Conservation (phyloP, 2,888 invertebrate genomes). For the Thera obeliscata region DNA sequence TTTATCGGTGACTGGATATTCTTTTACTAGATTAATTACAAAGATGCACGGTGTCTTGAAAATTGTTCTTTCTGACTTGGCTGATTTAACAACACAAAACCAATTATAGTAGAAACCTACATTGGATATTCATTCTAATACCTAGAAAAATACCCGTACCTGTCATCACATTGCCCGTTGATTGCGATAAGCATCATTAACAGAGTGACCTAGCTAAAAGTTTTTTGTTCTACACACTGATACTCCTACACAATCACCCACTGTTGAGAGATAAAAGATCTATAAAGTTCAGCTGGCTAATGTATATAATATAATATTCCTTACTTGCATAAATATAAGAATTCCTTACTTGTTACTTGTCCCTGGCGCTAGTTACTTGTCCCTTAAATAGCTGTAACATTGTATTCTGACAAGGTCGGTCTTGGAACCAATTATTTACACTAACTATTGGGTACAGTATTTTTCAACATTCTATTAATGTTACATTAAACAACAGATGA, state of each 20-base stretch:
- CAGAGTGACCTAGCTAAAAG: constrained; percentile 9
- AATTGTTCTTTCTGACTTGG: neutral
- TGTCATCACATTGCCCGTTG: constrained; percentile 4
- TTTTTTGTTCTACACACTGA: constrained; percentile 10
- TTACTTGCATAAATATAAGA: constrained; percentile 38
- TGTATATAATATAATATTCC: constrained; percentile 43
- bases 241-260: constrained; percentile 42
- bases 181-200: neutral
- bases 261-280: constrained; percentile 38
- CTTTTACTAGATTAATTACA: too few relatives aligned
- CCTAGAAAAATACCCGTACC: neutral
- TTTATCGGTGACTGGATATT: too few relatives aligned
- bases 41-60: too few relatives aligned
- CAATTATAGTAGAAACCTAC: neutral
- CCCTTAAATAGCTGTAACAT: neutral
- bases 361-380: constrained; percentile 15
- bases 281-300: constrained; percentile 37
- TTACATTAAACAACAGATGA: too few relatives aligned
- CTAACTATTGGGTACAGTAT: too few relatives aligned
- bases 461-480: too few relatives aligned
- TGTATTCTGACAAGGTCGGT: neutral
- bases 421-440: too few relatives aligned
- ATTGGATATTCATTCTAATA: neutral
- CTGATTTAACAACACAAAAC: neutral
- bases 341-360: constrained; percentile 19